A percentile compares a stretch with the other conserved stretches of the same genome.
Conservation (phyloP, 2,797 vertebrate species). For the Cottoperca gobio region DNA sequence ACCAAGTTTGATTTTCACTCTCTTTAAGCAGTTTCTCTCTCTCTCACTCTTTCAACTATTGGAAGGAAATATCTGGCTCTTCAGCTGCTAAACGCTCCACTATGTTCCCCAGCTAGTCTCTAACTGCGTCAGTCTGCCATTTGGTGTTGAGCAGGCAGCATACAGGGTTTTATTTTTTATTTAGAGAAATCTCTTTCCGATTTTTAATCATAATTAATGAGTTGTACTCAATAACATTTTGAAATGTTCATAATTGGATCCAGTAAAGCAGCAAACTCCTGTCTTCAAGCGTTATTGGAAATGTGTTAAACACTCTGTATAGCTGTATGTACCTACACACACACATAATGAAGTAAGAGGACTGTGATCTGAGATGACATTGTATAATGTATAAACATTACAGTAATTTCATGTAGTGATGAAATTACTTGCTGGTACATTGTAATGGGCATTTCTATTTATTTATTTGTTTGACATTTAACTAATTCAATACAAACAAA, state of each 20-base stretch:
- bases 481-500: not conserved
- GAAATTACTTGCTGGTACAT: not conserved
- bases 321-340: not conserved
- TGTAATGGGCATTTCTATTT: not conserved
- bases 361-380: not conserved
- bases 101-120: not conserved
- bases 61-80: constrained; percentile 10
- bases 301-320: not conserved
- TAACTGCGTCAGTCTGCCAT: not conserved
- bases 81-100: constrained; percentile 14
- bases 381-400: not conserved
- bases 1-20: not conserved
- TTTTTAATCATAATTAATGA: not conserved
- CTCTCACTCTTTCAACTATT: not conserved
- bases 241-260: not conserved
- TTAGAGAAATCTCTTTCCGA: not conserved
- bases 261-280: not conserved
- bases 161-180: not conserved
- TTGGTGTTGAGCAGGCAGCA: not conserved
- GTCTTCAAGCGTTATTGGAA: not conserved
- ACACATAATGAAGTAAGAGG: not conserved
- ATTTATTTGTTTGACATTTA: not conserved
- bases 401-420: not conserved
- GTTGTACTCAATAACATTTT: not conserved
- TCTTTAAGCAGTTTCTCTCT: not conserved